Conservation (phyloP, 2,113 vertebrate species). For the Macquaria ambigua region DNA sequence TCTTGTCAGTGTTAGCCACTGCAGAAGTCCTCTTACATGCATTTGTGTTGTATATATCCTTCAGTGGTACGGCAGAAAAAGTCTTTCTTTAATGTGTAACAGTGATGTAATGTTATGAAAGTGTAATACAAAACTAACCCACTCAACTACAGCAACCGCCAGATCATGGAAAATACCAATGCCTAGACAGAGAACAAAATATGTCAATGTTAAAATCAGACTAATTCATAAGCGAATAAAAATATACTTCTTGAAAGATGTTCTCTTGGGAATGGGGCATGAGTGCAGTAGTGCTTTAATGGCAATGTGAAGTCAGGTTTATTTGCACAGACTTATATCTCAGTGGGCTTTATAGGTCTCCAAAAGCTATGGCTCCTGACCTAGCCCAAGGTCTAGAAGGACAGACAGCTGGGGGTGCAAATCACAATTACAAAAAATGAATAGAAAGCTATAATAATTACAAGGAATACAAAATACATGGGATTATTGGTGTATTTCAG, state of each 20-base stretch:
- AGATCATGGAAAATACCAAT: constrained; percentile 6
- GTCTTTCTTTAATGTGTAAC: constrained; percentile 4
- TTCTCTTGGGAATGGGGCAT: neutral
- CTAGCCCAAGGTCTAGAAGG: neutral
- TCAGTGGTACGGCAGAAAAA: neutral
- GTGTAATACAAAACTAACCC: constrained; percentile 17
- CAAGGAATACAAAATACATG: neutral
- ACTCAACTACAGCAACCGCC: constrained; percentile 1
- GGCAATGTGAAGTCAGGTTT: constrained; percentile 3
- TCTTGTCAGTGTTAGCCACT: constrained; percentile 45
- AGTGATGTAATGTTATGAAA: constrained; percentile 39
- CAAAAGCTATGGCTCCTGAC: neutral
- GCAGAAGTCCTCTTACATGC: constrained; percentile 40
- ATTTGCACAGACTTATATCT: constrained; percentile 6
- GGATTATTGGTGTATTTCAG: neutral
- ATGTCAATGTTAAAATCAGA: constrained; percentile 6
- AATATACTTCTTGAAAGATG: neutral
- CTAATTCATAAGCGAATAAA: neutral
- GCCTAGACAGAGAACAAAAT: constrained; percentile 4
- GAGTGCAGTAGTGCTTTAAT: neutral
- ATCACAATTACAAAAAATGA: neutral
- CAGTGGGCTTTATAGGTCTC: neutral
- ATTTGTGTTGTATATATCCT: neutral
- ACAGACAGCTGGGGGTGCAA: neutral
- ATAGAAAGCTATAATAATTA: neutral